Base-by-base conservation (phyloP, 1,140 invertebrate genomes). In the Drosophila novamexicana region DNA sequence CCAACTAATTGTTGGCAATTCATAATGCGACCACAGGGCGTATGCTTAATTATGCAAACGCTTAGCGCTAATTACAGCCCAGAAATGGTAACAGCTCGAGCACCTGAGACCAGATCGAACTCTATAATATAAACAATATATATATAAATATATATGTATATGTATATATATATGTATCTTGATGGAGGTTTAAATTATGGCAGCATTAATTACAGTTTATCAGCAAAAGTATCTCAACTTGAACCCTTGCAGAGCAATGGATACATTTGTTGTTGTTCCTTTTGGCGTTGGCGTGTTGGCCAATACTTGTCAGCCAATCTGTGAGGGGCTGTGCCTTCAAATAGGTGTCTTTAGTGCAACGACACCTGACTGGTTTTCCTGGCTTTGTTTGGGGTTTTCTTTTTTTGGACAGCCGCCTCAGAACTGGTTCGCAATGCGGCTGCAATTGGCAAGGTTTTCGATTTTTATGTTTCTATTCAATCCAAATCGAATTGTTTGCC, bases 1-100 rank as follows among this genome's bases (percentile, higher is more conserved):
- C 59, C 42, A 79, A 65, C 44, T 82, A 86, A 89, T 83, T 77
- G 73, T 37, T n/a, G 18, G 29, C 44, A 74, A 61, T 65, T 79
- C 44, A 42, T 18, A 74, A 75, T 61, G 63, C 54, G 73, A 67
- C 6, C 66, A 81, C 84, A 88, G 80, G 84, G 84, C 85, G 84
- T 88, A 90, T 84, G 80, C 84, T 88, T 88, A 89, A 88, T 88
- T 88, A 88, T 89, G 80, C 77, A 77, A 89, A 83, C 84, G 66
- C 79, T 86, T 74, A 67, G 57, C 52, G 52, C 42, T 88, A 88
- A 88, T 88, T 88, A 79, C 63, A 79, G 49, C 42, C 22, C 52
- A 79, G 62, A 61, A 68, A 47, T 45, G 39, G 40, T 62, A 57
- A 66, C 49, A 50, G 40, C 45, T 22, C 22, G 4, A 42, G 45